phyloP scores from a whole-genome alignment of 2,113 vertebrate genomes.

The Piaya cayana region DNA sequence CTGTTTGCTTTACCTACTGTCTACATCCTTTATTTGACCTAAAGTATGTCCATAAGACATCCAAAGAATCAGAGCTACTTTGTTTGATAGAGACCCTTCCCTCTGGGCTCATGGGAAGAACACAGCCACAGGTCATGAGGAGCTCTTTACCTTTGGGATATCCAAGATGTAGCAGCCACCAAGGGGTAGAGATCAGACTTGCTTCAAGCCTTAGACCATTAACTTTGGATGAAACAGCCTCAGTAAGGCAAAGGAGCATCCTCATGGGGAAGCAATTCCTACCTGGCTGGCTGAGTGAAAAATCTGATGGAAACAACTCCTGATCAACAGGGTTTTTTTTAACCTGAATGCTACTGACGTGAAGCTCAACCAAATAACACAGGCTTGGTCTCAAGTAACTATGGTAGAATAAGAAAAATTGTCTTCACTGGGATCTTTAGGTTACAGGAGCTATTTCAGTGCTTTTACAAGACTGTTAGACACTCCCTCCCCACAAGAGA shows the following conservation, averaged over 20 bases:
- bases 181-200: fast-evolving
- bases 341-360: background rate
- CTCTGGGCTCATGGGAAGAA: background rate
- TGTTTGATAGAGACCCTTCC: background rate
- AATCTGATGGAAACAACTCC: background rate
- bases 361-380: background rate
- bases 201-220: background rate
- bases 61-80: background rate
- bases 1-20: background rate
- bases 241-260: background rate
- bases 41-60: background rate
- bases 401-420: background rate
- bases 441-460: background rate
- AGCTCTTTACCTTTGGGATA: background rate
- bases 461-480: background rate
- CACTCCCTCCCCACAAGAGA: background rate
- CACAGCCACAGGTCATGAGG: background rate
- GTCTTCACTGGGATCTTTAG: background rate
- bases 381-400: background rate
- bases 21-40: background rate
- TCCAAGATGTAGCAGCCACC: fast-evolving
- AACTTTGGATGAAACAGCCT: background rate
- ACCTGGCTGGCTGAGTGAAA: background rate
- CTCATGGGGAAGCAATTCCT: background rate
- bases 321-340: background rate